Evolutionary conservation across 2,113 vertebrate genomes (phyloP).

Genomic region (Poeciliopsis prolifica): DNA sequence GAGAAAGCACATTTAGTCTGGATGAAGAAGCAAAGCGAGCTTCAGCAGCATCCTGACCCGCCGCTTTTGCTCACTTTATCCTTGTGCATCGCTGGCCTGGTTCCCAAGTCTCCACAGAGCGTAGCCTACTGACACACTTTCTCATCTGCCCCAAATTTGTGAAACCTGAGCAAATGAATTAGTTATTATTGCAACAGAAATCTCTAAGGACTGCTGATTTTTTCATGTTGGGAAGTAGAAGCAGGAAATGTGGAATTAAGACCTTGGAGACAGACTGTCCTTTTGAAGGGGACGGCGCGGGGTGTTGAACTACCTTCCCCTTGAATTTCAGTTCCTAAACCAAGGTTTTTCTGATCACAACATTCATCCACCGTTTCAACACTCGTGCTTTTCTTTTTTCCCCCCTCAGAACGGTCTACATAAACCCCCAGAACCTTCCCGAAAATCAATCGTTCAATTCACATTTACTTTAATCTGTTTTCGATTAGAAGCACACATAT

Average conservation of each 20-base stretch:
- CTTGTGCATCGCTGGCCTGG: constrained; percentile 40
- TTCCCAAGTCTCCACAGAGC: constrained; percentile 54
- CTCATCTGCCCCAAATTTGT: constrained; percentile 45
- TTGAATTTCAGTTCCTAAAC: not conserved
- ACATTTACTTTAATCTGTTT: not conserved
- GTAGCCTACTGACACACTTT: constrained; percentile 77
- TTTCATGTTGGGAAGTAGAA: not conserved
- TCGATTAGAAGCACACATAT: not conserved
- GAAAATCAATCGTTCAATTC: not conserved
- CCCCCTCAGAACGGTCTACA: not conserved
- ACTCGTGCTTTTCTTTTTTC: not conserved
- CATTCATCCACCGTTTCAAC: not conserved
- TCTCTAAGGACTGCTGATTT: not conserved
- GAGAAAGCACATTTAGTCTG: constrained; percentile 11
- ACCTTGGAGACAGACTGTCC: not conserved
- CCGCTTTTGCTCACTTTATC: constrained; percentile 27
- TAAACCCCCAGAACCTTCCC: not conserved
- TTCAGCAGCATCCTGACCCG: constrained; percentile 4
- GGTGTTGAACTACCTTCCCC: not conserved
- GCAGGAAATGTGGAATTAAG: constrained; percentile 4
- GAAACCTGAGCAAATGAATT: constrained; percentile 28
- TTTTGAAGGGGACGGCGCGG: not conserved
- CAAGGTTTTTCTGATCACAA: not conserved
- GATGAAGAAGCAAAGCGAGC: constrained; percentile 16
- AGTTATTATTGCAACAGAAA: constrained; percentile 15